Conservation (phyloP, 2,797 vertebrate genomes). For the Hozukius guyotensis region DNA sequence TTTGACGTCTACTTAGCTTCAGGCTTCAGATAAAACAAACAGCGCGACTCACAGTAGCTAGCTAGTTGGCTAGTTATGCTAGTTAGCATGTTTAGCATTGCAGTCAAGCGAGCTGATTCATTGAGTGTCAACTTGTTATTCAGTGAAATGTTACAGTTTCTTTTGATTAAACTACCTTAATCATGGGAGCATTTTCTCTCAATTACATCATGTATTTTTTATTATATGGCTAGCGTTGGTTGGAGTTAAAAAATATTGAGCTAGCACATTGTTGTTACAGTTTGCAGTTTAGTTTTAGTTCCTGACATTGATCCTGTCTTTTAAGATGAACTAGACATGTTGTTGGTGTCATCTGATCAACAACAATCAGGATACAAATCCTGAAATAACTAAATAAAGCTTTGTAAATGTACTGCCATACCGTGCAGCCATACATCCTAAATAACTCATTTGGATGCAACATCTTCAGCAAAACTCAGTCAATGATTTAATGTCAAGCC, state of each 20-base stretch:
- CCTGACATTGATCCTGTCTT: accelerated
- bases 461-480: no score
- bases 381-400: background rate
- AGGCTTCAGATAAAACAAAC: background rate
- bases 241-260: background rate
- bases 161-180: accelerated
- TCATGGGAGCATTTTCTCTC: accelerated
- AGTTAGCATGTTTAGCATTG: conserved; percentile 65
- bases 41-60: background rate
- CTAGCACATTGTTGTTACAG: background rate
- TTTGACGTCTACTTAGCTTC: background rate
- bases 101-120: conserved; percentile 56
- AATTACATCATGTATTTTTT: accelerated
- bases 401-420: background rate
- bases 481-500: no score
- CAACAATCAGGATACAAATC: background rate
- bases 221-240: background rate
- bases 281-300: background rate
- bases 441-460: background rate
- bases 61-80: conserved; percentile 20
- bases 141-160: accelerated
- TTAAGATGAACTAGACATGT: background rate
- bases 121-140: conserved; percentile 2
- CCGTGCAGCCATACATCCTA: background rate
- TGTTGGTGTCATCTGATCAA: background rate